Conservation (phyloP, 2,113 vertebrate species). For the Charina bottae region DNA sequence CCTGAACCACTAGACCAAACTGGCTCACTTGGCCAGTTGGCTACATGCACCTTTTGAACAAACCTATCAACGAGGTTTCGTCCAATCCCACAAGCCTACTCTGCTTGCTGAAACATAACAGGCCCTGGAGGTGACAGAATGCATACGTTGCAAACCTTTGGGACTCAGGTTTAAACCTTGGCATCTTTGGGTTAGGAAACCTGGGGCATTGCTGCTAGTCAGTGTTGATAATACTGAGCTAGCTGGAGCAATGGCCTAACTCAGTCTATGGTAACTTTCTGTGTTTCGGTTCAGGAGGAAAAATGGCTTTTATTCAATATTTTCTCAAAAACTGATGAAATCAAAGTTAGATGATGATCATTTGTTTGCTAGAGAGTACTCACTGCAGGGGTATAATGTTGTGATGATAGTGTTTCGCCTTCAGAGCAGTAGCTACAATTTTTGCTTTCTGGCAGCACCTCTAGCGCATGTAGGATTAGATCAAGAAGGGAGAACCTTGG, state of each 20-base stretch:
- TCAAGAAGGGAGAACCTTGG: background rate
- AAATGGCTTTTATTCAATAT: background rate
- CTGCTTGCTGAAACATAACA: background rate
- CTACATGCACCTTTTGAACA: background rate
- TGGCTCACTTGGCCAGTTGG: background rate
- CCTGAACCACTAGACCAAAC: too few relatives aligned
- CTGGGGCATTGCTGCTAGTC: too few relatives aligned
- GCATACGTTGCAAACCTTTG: too few relatives aligned
- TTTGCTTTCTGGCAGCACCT: background rate
- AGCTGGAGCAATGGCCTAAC: too few relatives aligned
- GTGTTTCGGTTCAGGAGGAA: too few relatives aligned
- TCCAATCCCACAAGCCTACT: background rate
- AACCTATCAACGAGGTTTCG: background rate
- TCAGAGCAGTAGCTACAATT: background rate
- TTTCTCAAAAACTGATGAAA: background rate
- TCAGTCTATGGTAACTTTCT: too few relatives aligned
- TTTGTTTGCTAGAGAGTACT: background rate
- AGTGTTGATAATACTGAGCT: too few relatives aligned
- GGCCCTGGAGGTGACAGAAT: background rate
- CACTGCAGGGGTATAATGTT: background rate
- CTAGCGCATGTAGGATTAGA: background rate
- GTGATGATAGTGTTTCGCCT: background rate
- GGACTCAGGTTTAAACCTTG: too few relatives aligned
- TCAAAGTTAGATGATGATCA: background rate
- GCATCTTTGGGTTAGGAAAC: too few relatives aligned